phyloP scores from a whole-genome alignment of 35 echinoderm and acorn worm species.

The Heliocidaris erythrogramma region DNA sequence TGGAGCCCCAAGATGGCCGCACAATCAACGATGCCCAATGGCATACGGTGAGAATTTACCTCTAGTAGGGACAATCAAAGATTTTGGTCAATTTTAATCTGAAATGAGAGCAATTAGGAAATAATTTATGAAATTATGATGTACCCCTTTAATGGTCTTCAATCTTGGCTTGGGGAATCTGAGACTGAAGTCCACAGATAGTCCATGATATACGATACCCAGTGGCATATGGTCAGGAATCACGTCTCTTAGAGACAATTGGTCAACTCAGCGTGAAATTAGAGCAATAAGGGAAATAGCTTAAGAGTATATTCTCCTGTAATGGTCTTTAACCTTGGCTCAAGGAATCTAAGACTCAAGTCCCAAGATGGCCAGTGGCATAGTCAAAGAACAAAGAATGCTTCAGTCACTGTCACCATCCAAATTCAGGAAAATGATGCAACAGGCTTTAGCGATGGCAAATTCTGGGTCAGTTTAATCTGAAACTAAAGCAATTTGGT shows the following conservation, averaged over 20 bases:
- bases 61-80: background rate
- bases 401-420: too few species aligned
- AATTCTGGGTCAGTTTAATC: too few species aligned
- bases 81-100: background rate
- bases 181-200: background rate
- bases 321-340: too few species aligned
- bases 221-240: slow-evolving; percentile 43
- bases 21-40: slow-evolving; percentile 82
- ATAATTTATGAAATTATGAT: background rate
- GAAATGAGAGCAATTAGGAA: background rate
- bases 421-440: too few species aligned
- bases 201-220: slow-evolving; percentile 47
- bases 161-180: too few species aligned
- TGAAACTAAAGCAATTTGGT: too few species aligned
- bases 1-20: slow-evolving; percentile 42
- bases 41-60: slow-evolving; percentile 70
- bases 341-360: too few species aligned
- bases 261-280: background rate
- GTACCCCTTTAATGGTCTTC: background rate
- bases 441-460: too few species aligned
- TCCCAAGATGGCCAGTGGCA: background rate
- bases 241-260: background rate
- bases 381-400: too few species aligned
- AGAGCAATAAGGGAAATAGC: background rate
- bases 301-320: background rate